These are phyloP conservation scores for Pelobates cultripes DNA, from an alignment of 2,797 vertebrate genomes.

Conservation along the genomic window DNA sequence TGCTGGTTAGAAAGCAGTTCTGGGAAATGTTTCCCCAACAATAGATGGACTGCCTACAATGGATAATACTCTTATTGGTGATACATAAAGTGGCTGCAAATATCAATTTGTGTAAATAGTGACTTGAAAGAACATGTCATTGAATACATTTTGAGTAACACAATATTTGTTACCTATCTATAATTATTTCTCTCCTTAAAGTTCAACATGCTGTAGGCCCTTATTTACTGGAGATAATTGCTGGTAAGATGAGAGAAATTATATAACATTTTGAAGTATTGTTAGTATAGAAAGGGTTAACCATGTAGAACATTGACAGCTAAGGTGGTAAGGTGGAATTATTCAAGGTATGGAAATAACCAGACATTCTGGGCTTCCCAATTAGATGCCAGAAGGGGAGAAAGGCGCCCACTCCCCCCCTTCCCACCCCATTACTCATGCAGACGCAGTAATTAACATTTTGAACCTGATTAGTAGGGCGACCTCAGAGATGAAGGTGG, in stretches of 20 bases:
- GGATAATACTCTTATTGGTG: no score
- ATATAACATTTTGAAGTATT: not conserved
- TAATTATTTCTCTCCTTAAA: not conserved
- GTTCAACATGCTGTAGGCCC: not conserved
- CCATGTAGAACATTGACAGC: not conserved
- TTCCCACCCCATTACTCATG: slow-evolving; percentile 70
- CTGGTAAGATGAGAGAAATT: no score
- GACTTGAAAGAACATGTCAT: no score
- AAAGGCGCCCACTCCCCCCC: slow-evolving; percentile 49
- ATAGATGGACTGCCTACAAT: no score
- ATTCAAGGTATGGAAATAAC: slow-evolving; percentile 1
- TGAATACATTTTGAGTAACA: no score
- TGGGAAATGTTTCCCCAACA: no score
- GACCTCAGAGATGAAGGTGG: slow-evolving; percentile 41
- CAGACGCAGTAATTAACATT: slow-evolving; percentile 84
- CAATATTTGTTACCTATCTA: no score
- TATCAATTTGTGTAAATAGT: no score
- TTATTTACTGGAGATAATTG: not conserved
- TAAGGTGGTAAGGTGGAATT: not conserved
- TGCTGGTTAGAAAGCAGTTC: no score
- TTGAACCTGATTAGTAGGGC: slow-evolving; percentile 82
- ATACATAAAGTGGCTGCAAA: no score
- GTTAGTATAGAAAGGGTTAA: slow-evolving; percentile 12
- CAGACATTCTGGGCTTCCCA: slow-evolving; percentile 59
- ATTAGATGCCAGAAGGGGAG: slow-evolving; percentile 57